A percentile compares a stretch with the other conserved stretches of the same genome.
Evolutionary conservation across 1,140 invertebrate species (phyloP).

Genomic region (Trichoplusia ni): DNA sequence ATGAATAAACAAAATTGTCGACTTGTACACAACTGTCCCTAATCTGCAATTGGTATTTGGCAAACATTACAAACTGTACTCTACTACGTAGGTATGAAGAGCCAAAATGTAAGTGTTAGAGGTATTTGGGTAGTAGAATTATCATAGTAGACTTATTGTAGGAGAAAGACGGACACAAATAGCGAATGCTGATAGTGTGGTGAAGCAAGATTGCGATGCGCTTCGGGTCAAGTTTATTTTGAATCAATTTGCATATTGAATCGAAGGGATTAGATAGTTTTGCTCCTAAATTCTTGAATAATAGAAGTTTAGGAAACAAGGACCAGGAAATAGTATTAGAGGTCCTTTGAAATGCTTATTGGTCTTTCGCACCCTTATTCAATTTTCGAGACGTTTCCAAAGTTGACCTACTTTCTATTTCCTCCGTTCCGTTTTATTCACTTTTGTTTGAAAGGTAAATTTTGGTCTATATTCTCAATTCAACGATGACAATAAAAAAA

Average conservation of each 20-base stretch:
- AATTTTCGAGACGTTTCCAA: conserved; percentile 2
- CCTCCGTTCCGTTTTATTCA: not conserved
- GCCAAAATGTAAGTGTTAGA: not conserved
- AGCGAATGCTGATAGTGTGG: conserved; percentile 32
- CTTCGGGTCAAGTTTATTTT: conserved; percentile 28
- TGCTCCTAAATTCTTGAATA: conserved; percentile 22
- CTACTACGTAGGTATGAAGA: not conserved
- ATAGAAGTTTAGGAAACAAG: conserved; percentile 7
- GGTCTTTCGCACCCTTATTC: conserved; percentile 13
- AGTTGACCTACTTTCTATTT: conserved; percentile 1
- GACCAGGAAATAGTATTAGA: not conserved
- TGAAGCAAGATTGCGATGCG: conserved; percentile 29
- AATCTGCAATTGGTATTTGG: conserved; percentile 12
- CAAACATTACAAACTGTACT: not conserved
- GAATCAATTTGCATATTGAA: conserved; percentile 32
- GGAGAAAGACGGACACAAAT: conserved; percentile 32
- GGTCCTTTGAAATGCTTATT: not conserved
- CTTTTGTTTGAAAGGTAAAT: too few species aligned
- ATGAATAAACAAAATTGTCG: conserved; percentile 11
- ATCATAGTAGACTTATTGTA: conserved; percentile 25
- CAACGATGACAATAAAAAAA: too few species aligned
- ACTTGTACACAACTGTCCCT: not conserved
- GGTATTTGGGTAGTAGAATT: not conserved
- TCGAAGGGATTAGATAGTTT: conserved; percentile 26
- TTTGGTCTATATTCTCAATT: too few species aligned